Conservation (phyloP, 2,113 vertebrate species). For the Zeus faber region DNA sequence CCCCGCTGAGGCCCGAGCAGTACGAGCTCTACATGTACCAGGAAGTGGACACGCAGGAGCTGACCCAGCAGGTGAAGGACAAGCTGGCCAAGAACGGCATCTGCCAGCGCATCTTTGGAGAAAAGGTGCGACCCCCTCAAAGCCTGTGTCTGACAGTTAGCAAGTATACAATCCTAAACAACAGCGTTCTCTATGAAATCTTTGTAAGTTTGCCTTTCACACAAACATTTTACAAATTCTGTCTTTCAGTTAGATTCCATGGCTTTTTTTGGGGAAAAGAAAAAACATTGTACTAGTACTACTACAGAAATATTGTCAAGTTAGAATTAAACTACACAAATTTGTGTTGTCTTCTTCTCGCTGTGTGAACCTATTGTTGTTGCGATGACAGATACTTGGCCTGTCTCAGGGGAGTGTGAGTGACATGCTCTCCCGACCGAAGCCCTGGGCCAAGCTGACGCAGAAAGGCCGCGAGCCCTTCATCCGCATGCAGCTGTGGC, state of each 20-base stretch:
- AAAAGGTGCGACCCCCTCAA: slow-evolving; percentile 90
- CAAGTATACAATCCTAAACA: no score
- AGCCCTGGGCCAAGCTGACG: slow-evolving; percentile 91
- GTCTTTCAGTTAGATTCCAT: no score
- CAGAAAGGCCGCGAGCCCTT: slow-evolving; percentile 93
- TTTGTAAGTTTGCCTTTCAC: no score
- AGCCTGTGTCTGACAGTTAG: no score
- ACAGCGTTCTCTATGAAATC: no score
- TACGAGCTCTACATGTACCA: slow-evolving; percentile 94
- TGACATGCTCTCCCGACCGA: slow-evolving; percentile 92
- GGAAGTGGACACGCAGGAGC: slow-evolving; percentile 89
- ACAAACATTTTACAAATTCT: no score
- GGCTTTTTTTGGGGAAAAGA: no score
- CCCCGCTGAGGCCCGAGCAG: slow-evolving; percentile 87
- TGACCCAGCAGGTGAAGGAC: slow-evolving; percentile 90
- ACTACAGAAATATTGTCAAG: slow-evolving; percentile 3
- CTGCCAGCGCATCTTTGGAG: slow-evolving; percentile 90
- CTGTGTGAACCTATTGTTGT: no score
- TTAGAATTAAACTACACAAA: not conserved
- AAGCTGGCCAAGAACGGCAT: slow-evolving; percentile 93
- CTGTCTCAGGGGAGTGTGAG: slow-evolving; percentile 92
- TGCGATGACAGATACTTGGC: slow-evolving; percentile 84
- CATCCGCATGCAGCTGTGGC: slow-evolving; percentile 93
- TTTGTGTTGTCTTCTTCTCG: not conserved
- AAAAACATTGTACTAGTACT: no score